Evolutionary conservation across 2,888 invertebrate species (phyloP).

Genomic region (Polyploca ridens): DNA sequence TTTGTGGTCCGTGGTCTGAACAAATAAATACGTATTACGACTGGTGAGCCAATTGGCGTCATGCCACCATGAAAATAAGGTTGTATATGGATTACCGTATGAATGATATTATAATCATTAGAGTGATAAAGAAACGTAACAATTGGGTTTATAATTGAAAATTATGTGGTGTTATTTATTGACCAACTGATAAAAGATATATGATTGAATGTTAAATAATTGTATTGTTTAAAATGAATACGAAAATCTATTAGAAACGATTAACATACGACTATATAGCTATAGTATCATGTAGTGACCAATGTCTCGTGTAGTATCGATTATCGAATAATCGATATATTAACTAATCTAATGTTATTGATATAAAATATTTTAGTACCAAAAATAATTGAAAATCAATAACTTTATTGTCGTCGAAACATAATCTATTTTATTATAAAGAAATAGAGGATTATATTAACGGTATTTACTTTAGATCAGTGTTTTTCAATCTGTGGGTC

Average conservation of each 20-base stretch:
- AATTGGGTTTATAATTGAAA: background rate
- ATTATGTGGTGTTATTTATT: background rate
- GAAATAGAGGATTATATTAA: too few species aligned
- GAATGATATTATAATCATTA: background rate
- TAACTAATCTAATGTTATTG: background rate
- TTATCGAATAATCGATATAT: background rate
- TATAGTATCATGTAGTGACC: background rate
- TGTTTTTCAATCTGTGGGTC: too few species aligned
- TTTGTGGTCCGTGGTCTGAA: too few species aligned
- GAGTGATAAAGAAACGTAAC: background rate
- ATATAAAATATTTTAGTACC: slow-evolving; percentile 1
- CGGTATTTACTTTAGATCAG: too few species aligned
- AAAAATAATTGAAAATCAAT: background rate
- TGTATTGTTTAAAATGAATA: background rate
- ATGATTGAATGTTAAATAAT: background rate
- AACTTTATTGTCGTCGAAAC: background rate
- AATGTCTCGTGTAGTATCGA: background rate
- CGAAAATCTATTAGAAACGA: background rate
- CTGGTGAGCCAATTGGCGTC: background rate
- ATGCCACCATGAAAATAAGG: background rate
- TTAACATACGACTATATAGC: background rate
- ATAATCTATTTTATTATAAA: background rate
- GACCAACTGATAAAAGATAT: background rate
- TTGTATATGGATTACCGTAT: background rate
- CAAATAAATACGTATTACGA: too few species aligned